Base-by-base conservation (phyloP, 2,888 invertebrate genomes). In the Aradus depressus region DNA sequence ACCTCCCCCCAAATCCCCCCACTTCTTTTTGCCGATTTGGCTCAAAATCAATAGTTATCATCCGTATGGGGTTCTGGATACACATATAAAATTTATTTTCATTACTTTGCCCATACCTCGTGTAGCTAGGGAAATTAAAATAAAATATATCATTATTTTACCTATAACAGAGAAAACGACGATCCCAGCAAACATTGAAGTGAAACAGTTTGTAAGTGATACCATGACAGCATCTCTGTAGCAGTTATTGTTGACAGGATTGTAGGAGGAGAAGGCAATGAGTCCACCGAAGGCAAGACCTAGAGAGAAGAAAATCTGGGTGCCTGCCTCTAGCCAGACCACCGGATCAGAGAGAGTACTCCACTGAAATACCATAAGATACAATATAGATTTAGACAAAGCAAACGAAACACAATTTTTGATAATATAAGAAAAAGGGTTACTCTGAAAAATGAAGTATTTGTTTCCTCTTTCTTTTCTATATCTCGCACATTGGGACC, bases 291-390 rank as follows among this genome's bases (percentile, higher is more conserved):
- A 96, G 1, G 93, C 95, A 43, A 96, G 71, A 6, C 95, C 95
- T 54, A 95, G 75, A 0, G 93, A 95, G 70, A 95, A 96, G 72
- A 96, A 96, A 62, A 96, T 95, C 68, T 96, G 96, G 0, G 95
- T 95, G 2, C 95, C 95, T 0, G 96, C 95, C 70, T 96, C 95
- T 48, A 96, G 70, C 96, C 96, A 96, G 0, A 96, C 95, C 0
- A 90, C 88, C 6, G 95, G 95, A 71, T 93, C 93, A 28, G 84
- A 70, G 52, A 96, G 75, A 53, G 81, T 89, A 63, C 85, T 84
- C 86, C 95, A 90, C 72, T 80, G 65, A 38, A 68, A 62, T 44
- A 23, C 5, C 28, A 44, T 4, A 42, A 5, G 22, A 62, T 44
- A 21, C n/a, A 41, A 50, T 3, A 42, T 10, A 42, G 8, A 19